phyloP scores from a whole-genome alignment of 2,888 invertebrate species.

The Megaustenia siamemsis region DNA sequence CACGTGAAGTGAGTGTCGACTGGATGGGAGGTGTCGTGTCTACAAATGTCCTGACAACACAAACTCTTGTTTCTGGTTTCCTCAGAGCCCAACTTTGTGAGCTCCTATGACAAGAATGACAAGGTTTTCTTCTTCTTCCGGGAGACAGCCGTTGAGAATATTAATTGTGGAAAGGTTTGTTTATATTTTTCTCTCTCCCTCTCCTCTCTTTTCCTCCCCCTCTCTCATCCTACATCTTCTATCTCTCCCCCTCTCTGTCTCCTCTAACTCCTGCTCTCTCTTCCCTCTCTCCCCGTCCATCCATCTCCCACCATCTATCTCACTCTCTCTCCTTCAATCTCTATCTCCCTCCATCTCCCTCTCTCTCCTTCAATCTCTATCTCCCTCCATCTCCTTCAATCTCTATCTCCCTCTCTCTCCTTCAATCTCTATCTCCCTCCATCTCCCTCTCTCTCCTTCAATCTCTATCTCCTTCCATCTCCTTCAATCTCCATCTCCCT shows the following conservation, averaged over 20 bases:
- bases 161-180: constrained; percentile 94
- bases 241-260: not conserved
- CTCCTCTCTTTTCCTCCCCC: not conserved
- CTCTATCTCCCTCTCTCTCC: not conserved
- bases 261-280: too few species aligned
- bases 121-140: constrained; percentile 94
- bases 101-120: constrained; percentile 91
- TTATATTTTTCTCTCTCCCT: too few species aligned
- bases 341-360: too few species aligned
- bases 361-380: not conserved
- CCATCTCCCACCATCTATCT: not conserved
- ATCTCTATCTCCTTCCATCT: not conserved
- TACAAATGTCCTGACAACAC: not conserved
- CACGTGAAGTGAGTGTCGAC: too few species aligned
- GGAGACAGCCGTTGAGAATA: constrained; percentile 94
- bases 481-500: too few species aligned
- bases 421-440: not conserved
- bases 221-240: not conserved
- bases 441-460: not conserved
- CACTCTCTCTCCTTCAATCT: not conserved
- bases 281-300: not conserved
- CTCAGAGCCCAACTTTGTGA: constrained; percentile 92
- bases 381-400: not conserved
- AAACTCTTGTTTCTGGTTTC: constrained; percentile 43
- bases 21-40: not conserved